Evolutionary conservation across 2,888 invertebrate species (phyloP).

Genomic region (Conops quadrifasciatus): DNA sequence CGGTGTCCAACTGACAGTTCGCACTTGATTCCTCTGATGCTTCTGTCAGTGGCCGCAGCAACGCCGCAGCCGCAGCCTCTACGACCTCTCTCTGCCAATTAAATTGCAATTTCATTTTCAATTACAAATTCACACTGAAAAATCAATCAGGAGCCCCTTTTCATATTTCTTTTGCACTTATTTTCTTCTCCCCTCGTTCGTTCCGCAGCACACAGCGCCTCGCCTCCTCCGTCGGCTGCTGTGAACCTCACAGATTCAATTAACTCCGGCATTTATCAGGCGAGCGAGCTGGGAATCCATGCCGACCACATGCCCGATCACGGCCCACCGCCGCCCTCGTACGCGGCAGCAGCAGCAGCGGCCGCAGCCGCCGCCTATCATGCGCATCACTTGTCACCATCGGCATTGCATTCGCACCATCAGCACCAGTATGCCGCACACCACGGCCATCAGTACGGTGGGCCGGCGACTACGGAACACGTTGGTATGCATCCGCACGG

Average conservation of each 20-base stretch:
- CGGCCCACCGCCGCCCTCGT: constrained; percentile 58
- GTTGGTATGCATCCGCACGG: constrained; percentile 45
- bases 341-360: constrained; percentile 55
- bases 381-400: constrained; percentile 58
- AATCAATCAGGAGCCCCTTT: not conserved
- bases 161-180: not conserved
- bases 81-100: constrained; percentile 19
- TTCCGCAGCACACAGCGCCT: constrained; percentile 21
- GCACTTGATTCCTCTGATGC: not conserved
- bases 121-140: constrained; percentile 20
- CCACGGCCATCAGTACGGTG: constrained; percentile 50
- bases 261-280: constrained; percentile 57
- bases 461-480: constrained; percentile 51
- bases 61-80: not conserved
- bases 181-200: constrained; percentile 4
- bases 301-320: constrained; percentile 56
- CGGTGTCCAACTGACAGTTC: not conserved
- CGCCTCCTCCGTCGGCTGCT: constrained; percentile 46
- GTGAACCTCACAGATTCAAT: constrained; percentile 50
- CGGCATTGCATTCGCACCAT: constrained; percentile 49
- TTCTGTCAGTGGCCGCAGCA: not conserved
- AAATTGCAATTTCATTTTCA: constrained; percentile 33
- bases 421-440: constrained; percentile 56
- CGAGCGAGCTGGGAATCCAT: constrained; percentile 57
- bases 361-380: constrained; percentile 59